phyloP scores from a whole-genome alignment of 2,113 vertebrate genomes.

The Cryptotis parvus region DNA sequence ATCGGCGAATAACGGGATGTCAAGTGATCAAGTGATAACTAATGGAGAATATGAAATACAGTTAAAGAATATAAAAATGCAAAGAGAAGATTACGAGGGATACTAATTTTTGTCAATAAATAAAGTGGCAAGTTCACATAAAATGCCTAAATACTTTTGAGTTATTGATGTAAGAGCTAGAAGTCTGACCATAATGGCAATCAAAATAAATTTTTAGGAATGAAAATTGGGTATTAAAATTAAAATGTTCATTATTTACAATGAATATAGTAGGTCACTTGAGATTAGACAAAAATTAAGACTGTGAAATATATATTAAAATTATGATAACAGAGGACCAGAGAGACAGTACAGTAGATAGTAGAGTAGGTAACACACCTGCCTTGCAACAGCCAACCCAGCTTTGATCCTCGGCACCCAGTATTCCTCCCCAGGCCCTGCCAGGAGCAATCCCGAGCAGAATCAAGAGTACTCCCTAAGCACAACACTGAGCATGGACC shows the following conservation, averaged over 20 bases:
- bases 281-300: conserved; percentile 30
- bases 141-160: conserved; percentile 28
- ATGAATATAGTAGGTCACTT: background rate
- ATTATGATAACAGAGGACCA: background rate
- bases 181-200: conserved; percentile 47
- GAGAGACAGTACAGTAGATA: too few relatives aligned
- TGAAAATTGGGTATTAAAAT: background rate
- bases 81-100: background rate
- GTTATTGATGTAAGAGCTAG: background rate
- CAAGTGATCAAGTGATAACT: too few relatives aligned
- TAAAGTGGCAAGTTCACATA: conserved; percentile 10
- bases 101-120: background rate
- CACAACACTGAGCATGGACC: too few relatives aligned
- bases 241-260: conserved; percentile 51
- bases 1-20: too few relatives aligned
- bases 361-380: too few relatives aligned
- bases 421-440: too few relatives aligned
- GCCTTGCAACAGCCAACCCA: too few relatives aligned
- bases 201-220: background rate
- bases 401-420: too few relatives aligned
- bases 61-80: background rate
- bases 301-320: conserved; percentile 14
- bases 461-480: too few relatives aligned
- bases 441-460: too few relatives aligned
- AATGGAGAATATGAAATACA: background rate